Conservation (phyloP, 2,797 vertebrate species). For the Phylloscopus collybita region DNA sequence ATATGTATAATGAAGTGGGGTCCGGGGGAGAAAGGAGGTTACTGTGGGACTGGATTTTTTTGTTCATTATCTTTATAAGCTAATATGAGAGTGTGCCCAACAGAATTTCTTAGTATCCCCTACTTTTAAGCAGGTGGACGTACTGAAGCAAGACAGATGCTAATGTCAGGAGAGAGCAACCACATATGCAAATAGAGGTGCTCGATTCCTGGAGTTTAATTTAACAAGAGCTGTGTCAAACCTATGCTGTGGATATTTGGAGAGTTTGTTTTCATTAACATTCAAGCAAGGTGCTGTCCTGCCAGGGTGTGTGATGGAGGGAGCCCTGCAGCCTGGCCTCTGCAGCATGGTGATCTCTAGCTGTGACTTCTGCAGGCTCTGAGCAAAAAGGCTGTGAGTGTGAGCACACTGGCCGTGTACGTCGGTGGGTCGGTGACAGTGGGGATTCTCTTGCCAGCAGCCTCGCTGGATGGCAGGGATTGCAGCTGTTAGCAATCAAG, state of each 20-base stretch:
- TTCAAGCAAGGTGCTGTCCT: neutral
- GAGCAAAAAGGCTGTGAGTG: neutral
- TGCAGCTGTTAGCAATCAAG: constrained; percentile 41
- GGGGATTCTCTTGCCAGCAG: neutral
- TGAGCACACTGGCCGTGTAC: accelerated
- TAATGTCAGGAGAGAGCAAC: neutral
- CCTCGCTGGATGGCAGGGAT: constrained; percentile 19
- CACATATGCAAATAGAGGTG: neutral
- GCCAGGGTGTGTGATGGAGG: neutral
- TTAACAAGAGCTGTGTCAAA: neutral
- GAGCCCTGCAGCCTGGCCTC: neutral
- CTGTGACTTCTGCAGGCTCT: neutral
- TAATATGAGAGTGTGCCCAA: neutral
- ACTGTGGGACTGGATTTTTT: neutral
- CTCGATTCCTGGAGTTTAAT: neutral
- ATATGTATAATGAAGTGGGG: neutral
- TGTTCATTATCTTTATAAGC: neutral
- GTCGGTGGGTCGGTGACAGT: accelerated
- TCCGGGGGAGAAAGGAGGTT: neutral
- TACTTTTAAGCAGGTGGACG: neutral
- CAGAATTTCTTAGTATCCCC: neutral
- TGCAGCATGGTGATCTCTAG: neutral
- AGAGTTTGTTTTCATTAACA: neutral
- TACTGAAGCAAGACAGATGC: neutral
- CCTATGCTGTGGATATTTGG: neutral